These are phyloP conservation scores for Talpa occidentalis DNA, from an alignment of 2,113 vertebrate species.

Conservation along the genomic window DNA sequence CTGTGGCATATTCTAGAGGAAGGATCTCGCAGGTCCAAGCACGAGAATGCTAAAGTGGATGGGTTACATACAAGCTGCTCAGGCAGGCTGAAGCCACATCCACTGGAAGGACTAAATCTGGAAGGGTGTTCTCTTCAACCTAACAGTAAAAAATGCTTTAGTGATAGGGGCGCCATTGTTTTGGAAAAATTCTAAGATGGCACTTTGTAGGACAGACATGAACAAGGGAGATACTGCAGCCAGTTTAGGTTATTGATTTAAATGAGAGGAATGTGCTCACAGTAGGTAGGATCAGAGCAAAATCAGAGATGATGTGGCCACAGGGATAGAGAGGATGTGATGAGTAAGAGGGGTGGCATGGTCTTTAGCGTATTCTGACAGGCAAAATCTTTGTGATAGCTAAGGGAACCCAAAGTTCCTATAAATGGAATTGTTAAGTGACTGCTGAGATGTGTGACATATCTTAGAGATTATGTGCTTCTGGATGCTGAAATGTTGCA, in stretches of 20 bases:
- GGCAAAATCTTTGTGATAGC: neutral
- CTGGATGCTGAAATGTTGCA: neutral
- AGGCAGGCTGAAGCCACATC: neutral
- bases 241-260: neutral
- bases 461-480: neutral
- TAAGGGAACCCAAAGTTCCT: neutral
- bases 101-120: neutral
- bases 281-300: neutral
- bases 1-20: neutral
- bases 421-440: neutral
- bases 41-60: too few species aligned
- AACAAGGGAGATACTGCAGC: neutral
- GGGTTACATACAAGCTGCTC: neutral
- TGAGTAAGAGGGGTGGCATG: neutral
- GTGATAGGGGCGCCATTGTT: accelerated
- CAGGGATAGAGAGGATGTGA: accelerated
- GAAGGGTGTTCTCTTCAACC: neutral
- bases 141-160: neutral
- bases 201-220: neutral
- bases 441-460: neutral
- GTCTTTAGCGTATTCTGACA: neutral
- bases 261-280: neutral
- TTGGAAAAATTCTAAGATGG: neutral
- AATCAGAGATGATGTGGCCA: neutral
- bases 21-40: neutral